A percentile compares a stretch with the other conserved stretches of the same genome.
Conservation (phyloP, 2,888 invertebrate genomes). For the Clanis bilineata region DNA sequence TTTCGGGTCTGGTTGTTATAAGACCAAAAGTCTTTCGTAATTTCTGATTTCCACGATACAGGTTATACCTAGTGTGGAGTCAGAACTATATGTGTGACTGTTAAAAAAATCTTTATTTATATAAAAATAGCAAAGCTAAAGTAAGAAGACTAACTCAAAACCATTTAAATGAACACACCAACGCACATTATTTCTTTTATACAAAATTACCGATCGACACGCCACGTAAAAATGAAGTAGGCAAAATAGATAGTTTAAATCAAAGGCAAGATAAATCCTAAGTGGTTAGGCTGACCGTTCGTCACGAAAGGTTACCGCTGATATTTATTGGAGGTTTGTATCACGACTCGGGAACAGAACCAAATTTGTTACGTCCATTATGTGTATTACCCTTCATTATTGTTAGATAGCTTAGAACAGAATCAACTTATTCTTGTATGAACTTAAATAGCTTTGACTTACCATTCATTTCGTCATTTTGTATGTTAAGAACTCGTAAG, state of each 20-base stretch:
- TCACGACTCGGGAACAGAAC: conserved; percentile 45
- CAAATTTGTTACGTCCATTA: conserved; percentile 39
- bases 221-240: conserved; percentile 35
- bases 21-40: too few species aligned
- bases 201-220: conserved; percentile 22
- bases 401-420: neutral
- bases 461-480: neutral
- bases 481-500: too few species aligned
- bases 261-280: conserved; percentile 47
- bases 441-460: neutral
- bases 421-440: neutral
- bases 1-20: too few species aligned
- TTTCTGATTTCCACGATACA: too few species aligned
- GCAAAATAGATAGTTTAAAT: conserved; percentile 40
- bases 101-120: too few species aligned
- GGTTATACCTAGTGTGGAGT: too few species aligned
- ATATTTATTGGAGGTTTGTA: conserved; percentile 47
- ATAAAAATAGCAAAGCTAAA: too few species aligned
- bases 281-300: conserved; percentile 48
- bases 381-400: conserved; percentile 29
- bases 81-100: too few species aligned
- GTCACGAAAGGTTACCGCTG: conserved; percentile 58
- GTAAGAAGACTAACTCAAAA: neutral
- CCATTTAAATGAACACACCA: neutral
- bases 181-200: conserved; percentile 11